Percentiles rank a stretch among this genome's conserved stretches.
Conservation (phyloP, 2,113 vertebrate genomes). For the Poicephalus meyeri region DNA sequence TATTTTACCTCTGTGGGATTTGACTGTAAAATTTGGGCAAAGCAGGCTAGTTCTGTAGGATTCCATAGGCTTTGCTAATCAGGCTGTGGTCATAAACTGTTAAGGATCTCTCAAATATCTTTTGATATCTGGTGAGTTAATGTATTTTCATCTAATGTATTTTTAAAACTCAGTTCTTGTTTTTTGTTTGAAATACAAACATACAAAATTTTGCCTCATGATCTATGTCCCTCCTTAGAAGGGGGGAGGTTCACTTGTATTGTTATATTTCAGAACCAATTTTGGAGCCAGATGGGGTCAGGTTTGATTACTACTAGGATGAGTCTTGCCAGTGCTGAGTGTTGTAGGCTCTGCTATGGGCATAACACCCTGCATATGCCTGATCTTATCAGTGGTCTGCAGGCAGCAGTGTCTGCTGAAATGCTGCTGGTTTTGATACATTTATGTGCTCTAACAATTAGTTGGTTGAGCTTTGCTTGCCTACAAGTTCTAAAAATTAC, state of each 20-base stretch:
- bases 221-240: rapidly evolving
- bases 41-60: background rate
- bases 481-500: background rate
- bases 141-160: background rate
- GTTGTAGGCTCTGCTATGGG: background rate
- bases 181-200: background rate
- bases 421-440: background rate
- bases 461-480: background rate
- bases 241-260: background rate
- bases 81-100: background rate
- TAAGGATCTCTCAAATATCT: background rate
- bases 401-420: background rate
- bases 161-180: background rate
- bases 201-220: rapidly evolving
- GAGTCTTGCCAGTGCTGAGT: background rate
- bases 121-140: background rate
- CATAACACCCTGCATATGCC: background rate
- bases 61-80: background rate
- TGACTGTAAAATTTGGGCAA: background rate
- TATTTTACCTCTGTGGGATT: background rate
- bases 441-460: rapidly evolving
- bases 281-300: background rate
- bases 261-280: background rate
- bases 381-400: background rate
- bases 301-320: background rate